Conservation (phyloP, 2,113 vertebrate species). For the Hippopotamus amphibius region DNA sequence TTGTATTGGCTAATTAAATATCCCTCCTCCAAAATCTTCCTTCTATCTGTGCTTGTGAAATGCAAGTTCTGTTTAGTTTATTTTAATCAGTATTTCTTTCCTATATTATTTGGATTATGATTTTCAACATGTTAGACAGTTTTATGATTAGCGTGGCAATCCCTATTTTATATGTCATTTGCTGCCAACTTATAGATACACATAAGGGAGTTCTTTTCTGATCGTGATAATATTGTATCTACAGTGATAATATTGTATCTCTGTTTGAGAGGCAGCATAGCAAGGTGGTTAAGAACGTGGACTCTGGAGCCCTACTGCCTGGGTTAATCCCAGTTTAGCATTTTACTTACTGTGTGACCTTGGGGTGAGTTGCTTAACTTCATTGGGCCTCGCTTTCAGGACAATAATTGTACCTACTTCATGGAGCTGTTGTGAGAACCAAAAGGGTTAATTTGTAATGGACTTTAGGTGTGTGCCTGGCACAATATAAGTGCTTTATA, state of each 20-base stretch:
- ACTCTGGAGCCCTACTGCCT: neutral
- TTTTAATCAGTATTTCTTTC: slow-evolving; percentile 5
- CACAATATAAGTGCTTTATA: neutral
- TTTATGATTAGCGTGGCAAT: neutral
- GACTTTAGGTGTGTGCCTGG: neutral
- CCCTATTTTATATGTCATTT: neutral
- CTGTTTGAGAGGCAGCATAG: neutral
- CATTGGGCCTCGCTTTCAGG: neutral
- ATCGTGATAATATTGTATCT: neutral
- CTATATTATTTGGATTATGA: neutral
- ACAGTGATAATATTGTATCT: neutral
- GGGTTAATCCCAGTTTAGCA: neutral
- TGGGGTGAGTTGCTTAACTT: neutral
- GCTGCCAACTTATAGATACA: neutral
- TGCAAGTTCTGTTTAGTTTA: slow-evolving; percentile 29
- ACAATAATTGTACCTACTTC: neutral
- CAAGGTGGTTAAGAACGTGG: neutral
- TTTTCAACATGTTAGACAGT: neutral
- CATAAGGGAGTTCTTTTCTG: neutral
- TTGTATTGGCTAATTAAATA: neutral
- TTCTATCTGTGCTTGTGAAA: slow-evolving; percentile 39
- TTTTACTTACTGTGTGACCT: neutral
- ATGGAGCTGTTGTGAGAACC: neutral
- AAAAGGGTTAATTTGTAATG: neutral
- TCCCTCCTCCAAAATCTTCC: neutral